Evolutionary conservation across 2,113 vertebrate genomes (phyloP).

Genomic region (Salvelinus fontinalis): DNA sequence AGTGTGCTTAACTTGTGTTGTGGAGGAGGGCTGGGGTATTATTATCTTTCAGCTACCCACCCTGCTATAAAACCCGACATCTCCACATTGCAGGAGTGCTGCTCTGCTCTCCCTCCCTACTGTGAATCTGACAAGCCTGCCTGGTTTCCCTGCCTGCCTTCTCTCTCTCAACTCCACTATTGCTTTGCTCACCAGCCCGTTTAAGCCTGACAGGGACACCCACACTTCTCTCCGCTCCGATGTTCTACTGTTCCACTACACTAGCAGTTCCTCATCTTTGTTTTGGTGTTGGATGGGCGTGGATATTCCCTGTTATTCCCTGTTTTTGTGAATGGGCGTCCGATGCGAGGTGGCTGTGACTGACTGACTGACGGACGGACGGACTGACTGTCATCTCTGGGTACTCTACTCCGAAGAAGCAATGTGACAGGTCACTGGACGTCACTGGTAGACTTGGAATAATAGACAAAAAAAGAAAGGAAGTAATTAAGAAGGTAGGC

Average conservation of each 20-base stretch:
- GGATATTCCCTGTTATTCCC: background rate
- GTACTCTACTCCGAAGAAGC: constrained; percentile 49
- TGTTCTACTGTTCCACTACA: constrained; percentile 46
- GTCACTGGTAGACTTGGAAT: constrained; percentile 67
- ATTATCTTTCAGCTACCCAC: constrained; percentile 84
- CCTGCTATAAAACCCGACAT: constrained; percentile 86
- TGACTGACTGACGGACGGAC: constrained; percentile 50
- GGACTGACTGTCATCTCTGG: constrained; percentile 44
- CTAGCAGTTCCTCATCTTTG: constrained; percentile 23
- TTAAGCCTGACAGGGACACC: constrained; percentile 57
- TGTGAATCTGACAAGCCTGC: constrained; percentile 11
- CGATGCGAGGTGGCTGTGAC: constrained; percentile 56
- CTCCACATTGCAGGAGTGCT: constrained; percentile 77
- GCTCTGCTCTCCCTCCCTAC: constrained; percentile 72
- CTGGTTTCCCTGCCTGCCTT: constrained; percentile 27
- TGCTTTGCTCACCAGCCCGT: constrained; percentile 61
- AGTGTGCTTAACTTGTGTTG: constrained; percentile 83
- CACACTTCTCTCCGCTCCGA: constrained; percentile 36
- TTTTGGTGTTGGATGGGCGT: too few relatives aligned
- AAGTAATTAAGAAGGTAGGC: constrained; percentile 20
- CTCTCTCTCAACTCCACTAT: constrained; percentile 54
- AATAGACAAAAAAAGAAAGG: constrained; percentile 56
- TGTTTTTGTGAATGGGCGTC: constrained; percentile 69
- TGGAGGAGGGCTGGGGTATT: constrained; percentile 85
- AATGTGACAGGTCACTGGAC: constrained; percentile 70